Base-by-base conservation (phyloP, 2,113 vertebrate species). In the Gymnarchus niloticus region DNA sequence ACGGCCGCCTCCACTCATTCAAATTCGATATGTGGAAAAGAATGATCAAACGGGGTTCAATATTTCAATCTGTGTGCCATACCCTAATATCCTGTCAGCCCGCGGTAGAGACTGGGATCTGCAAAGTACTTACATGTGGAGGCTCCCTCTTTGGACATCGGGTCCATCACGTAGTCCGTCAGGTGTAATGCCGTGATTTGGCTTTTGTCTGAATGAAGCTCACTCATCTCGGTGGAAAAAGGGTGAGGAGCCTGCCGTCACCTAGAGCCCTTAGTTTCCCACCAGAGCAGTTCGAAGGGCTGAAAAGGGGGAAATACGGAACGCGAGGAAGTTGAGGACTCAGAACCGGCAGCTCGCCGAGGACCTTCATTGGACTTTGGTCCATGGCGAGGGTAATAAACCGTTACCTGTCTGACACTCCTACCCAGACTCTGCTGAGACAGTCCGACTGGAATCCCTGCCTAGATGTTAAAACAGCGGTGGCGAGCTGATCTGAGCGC, bases 331-430 rank as follows among this genome's bases (percentile, higher is more conserved):
- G 41, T 83, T 89, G 21, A n/a, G 23, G 19, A 69, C 21, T 41
- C 81, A 19, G 91, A 89, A 92, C 91, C 91, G 91, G 91, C 89
- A 90, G 85, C 81, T 87, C 90, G 90, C 88, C 84, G 88, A 92
- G 90, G 91, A 90, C 91, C 84, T 83, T 87, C 17, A 77, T 23
- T 88, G 93, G 93, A 95, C 94, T 95, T 95, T 87, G 94, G 86
- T 92, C 94, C 84, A 73, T 78, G 69, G 87, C 65, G 89, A 86
- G 89, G 52, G 91, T 93, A 91, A 93, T 94, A 95, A 94, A 95
- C 91, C 87, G 88, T 90, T 90, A 91, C 90, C 91, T 92, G 90
- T 91, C 88, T 92, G 94, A 92, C 94, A 94, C 93, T 92, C 94
- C 94, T 93, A 85, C 89, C 88, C 86, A 87, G 69, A 86, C 88